These are phyloP conservation scores for Chalcosyrphus nemorum DNA, from an alignment of 2,888 invertebrate genomes.

Conservation along the genomic window DNA sequence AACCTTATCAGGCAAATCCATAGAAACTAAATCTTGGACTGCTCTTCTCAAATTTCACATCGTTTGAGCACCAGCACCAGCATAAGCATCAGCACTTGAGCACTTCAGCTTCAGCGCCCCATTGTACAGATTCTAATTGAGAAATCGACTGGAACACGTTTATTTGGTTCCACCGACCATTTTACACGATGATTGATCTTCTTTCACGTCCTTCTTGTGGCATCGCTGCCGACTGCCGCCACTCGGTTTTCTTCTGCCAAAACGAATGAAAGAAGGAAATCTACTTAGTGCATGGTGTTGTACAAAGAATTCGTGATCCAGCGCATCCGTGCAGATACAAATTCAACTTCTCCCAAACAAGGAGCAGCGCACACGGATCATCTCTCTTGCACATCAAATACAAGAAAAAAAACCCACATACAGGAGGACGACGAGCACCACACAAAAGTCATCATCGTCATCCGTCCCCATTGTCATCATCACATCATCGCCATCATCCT, in stretches of 20 bases:
- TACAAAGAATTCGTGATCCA: slow-evolving; percentile 74
- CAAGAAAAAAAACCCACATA: slow-evolving; percentile 11
- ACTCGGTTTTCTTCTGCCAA: background rate
- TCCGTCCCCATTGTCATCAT: slow-evolving; percentile 68
- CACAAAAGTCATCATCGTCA: slow-evolving; percentile 66
- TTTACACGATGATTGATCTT: slow-evolving; percentile 72
- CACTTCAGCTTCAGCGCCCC: slow-evolving; percentile 2
- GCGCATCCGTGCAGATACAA: slow-evolving; percentile 62
- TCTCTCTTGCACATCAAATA: slow-evolving; percentile 20
- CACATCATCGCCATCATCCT: slow-evolving; percentile 66
- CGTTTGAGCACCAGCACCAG: slow-evolving; percentile 5
- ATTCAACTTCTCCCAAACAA: slow-evolving; percentile 44
- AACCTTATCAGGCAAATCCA: background rate
- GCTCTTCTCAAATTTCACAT: slow-evolving; percentile 48
- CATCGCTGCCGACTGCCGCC: background rate
- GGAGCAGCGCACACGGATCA: slow-evolving; percentile 51
- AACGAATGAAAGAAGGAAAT: background rate
- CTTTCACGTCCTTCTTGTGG: slow-evolving; percentile 17
- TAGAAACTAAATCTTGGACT: slow-evolving; percentile 21
- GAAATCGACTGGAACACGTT: slow-evolving; percentile 70
- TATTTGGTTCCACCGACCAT: slow-evolving; percentile 68
- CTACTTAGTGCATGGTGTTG: slow-evolving; percentile 66
- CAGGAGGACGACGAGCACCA: slow-evolving; percentile 19
- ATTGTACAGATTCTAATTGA: slow-evolving; percentile 63
- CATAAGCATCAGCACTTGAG: slow-evolving; percentile 9